A percentile compares a stretch with the other conserved stretches of the same genome.
Conservation (phyloP, 2,888 invertebrate genomes). For the Antheraea assamensis region DNA sequence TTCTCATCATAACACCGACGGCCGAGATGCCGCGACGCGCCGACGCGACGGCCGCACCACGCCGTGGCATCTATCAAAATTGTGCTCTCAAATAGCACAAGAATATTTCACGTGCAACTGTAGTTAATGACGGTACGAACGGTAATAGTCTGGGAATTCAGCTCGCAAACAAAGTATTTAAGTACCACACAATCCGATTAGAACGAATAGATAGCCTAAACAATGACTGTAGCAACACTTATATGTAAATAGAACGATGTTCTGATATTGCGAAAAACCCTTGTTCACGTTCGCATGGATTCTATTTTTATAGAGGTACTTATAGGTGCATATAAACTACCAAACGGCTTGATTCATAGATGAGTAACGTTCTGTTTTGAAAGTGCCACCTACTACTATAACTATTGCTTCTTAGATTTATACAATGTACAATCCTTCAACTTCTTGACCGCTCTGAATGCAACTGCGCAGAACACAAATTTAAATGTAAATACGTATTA, state of each 20-base stretch:
- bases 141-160: constrained; percentile 76
- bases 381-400: constrained; percentile 19
- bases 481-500: too few relatives aligned
- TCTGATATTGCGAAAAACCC: constrained; percentile 56
- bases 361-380: constrained; percentile 66
- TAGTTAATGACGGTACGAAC: constrained; percentile 70
- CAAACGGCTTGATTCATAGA: constrained; percentile 65
- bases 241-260: constrained; percentile 63
- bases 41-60: constrained; percentile 29
- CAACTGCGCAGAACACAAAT: too few relatives aligned
- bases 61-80: constrained; percentile 63
- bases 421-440: neutral
- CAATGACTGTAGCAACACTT: constrained; percentile 64
- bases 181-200: constrained; percentile 64
- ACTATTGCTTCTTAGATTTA: neutral
- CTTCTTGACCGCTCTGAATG: too few relatives aligned
- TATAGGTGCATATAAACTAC: constrained; percentile 50
- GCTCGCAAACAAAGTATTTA: constrained; percentile 62
- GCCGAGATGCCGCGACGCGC: constrained; percentile 32
- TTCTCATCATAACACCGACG: constrained; percentile 61
- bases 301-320: constrained; percentile 39
- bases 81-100: constrained; percentile 70
- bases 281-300: constrained; percentile 51
- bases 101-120: constrained; percentile 74
- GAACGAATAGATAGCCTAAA: constrained; percentile 68